Percentiles rank a stretch among this genome's conserved stretches.
These are phyloP conservation scores for Lepilemur septentrionalis DNA, from an alignment of 2,797 vertebrate species.

Conservation along the genomic window DNA sequence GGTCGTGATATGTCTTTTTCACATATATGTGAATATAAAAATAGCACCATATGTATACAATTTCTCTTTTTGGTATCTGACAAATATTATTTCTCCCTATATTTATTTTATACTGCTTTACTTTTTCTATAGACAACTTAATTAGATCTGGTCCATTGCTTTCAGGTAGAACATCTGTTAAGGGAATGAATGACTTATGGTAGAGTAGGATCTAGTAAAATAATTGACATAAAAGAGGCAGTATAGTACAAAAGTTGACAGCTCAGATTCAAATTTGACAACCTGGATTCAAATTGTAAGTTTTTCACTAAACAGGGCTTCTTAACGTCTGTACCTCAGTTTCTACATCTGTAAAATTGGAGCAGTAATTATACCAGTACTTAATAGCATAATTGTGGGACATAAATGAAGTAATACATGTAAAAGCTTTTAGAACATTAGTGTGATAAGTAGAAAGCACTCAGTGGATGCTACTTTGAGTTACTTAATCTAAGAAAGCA, in stretches of 20 bases:
- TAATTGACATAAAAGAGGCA: background rate
- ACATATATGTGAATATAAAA: background rate
- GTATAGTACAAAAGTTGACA: background rate
- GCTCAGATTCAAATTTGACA: background rate
- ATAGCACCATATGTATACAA: background rate
- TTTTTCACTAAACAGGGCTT: background rate
- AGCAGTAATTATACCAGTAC: background rate
- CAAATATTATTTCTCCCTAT: background rate
- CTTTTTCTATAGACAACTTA: background rate
- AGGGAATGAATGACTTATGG: background rate
- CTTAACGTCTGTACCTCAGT: background rate
- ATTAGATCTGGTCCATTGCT: background rate
- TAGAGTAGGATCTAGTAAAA: background rate
- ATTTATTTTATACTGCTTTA: slow-evolving; percentile 9
- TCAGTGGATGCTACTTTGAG: background rate
- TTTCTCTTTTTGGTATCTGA: background rate
- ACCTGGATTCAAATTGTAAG: background rate
- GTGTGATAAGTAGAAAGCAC: background rate
- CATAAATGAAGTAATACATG: background rate
- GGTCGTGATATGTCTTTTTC: slow-evolving; percentile 19
- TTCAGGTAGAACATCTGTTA: background rate
- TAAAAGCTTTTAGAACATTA: background rate
- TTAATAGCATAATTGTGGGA: background rate
- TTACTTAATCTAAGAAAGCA: background rate
- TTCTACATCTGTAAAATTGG: background rate